Evolutionary conservation across 2,113 vertebrate genomes (phyloP).

Genomic region (Chaetorhynchus papuensis): DNA sequence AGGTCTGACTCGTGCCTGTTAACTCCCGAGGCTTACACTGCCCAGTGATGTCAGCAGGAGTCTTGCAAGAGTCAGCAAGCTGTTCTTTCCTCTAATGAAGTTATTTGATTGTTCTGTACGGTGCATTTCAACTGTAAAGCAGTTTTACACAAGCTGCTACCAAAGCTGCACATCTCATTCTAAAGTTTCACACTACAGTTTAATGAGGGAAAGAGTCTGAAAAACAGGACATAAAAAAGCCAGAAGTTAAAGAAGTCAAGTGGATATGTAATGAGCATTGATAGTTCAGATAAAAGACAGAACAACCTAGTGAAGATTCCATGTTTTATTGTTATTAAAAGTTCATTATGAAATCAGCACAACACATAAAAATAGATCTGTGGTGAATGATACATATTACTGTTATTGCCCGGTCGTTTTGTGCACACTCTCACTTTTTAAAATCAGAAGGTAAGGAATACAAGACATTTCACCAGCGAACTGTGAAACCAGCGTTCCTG

Average conservation of each 20-base stretch:
- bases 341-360: slow-evolving; percentile 55
- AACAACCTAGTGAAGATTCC: not conserved
- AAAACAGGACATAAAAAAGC: not conserved
- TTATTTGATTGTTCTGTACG: not conserved
- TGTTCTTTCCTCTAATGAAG: not conserved
- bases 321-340: slow-evolving; percentile 56
- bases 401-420: not conserved
- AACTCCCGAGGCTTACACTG: not conserved
- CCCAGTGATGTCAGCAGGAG: not conserved
- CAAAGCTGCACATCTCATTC: not conserved
- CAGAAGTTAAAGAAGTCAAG: not conserved
- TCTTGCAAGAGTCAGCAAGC: not conserved
- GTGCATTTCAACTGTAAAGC: not conserved
- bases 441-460: not conserved
- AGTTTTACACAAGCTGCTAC: not conserved
- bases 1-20: not conserved
- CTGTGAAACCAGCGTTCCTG: not conserved
- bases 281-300: not conserved
- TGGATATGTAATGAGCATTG: not conserved
- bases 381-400: not conserved
- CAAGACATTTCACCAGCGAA: not conserved
- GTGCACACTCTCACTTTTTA: not conserved
- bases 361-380: slow-evolving; percentile 55
- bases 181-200: not conserved
- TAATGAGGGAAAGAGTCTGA: not conserved